Base-by-base conservation (phyloP, 2,113 vertebrate genomes). In the Butastur rufipennis region DNA sequence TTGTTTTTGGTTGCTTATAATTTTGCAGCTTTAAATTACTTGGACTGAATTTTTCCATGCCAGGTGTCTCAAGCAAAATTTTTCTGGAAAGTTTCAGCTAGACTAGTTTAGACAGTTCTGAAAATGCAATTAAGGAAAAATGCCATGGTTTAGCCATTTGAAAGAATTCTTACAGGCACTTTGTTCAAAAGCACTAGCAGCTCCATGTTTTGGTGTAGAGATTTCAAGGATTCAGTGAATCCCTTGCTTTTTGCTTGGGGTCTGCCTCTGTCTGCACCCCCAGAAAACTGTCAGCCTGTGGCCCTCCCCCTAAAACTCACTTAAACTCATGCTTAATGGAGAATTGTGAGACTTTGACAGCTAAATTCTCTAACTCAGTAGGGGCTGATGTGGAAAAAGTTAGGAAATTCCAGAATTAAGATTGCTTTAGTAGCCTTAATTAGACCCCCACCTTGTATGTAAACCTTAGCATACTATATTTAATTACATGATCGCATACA, bases 81-180 rank as follows among this genome's bases (percentile, higher is more conserved):
- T 97, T 97, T 96, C 95, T 97, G 96, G 95, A 93, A 97, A 96
- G 84, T 93, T 94, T 97, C 94, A 96, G 78, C 84, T 79, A 97
- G 96, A 93, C 95, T 81, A 50, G 63, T 85, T 95, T 85, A 96
- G 89, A 90, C 93, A 97, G 93, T 77, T 95, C 93, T 95, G 96
- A 97, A 96, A 96, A 97, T 81, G 89, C 73, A 95, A 80, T 95
- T 94, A 96, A 91, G 86, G 89, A 72, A 85, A 91, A 95, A 95
- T 53, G 42, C 65, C 83, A 61, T 40, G 70, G 63, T 62, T 94
- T 70, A 86, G 81, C 62, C 83, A 72, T 91, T 84, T 85, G 70
- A 87, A 92, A 82, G 53, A 80, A 89, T 89, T 70, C 70, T 85
- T 87, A 21, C 20, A 75, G 75, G 34, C 43, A n/a, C 23, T 93